A percentile compares a stretch with the other conserved stretches of the same genome.
Evolutionary conservation across 2,113 vertebrate species (phyloP).

Genomic region (Coregonus clupeaformis): DNA sequence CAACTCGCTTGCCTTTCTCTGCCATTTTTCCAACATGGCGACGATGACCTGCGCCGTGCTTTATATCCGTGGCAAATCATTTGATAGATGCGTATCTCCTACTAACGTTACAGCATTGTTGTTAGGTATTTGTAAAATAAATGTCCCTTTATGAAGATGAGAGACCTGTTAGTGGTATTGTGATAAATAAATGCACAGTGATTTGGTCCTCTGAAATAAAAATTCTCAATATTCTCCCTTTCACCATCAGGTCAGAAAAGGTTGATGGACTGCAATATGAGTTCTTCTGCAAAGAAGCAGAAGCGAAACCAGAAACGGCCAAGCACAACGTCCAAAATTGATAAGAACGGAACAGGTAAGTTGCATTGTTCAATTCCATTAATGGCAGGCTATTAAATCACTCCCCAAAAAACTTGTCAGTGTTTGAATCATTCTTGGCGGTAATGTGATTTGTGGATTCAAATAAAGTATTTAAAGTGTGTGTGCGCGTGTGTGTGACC

Average conservation of each 20-base stretch:
- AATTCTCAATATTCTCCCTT: too few relatives aligned
- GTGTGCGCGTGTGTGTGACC: not conserved
- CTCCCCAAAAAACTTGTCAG: not conserved
- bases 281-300: conserved; percentile 87
- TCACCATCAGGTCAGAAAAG: conserved; percentile 86
- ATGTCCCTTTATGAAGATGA: too few relatives aligned
- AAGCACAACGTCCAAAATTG: conserved; percentile 78
- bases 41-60: too few relatives aligned
- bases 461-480: not conserved
- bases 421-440: not conserved
- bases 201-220: too few relatives aligned
- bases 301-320: conserved; percentile 91
- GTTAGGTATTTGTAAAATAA: not conserved
- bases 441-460: not conserved
- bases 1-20: too few relatives aligned
- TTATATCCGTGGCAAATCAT: not conserved
- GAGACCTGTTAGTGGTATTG: too few relatives aligned
- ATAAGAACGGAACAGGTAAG: conserved; percentile 92
- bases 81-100: not conserved
- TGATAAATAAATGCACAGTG: too few relatives aligned
- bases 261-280: conserved; percentile 77
- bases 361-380: too few relatives aligned
- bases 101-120: not conserved
- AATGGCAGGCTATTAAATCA: not conserved
- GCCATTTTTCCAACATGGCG: too few relatives aligned